Conservation (phyloP, 2,797 vertebrate species). For the Ctenopoma multispine region DNA sequence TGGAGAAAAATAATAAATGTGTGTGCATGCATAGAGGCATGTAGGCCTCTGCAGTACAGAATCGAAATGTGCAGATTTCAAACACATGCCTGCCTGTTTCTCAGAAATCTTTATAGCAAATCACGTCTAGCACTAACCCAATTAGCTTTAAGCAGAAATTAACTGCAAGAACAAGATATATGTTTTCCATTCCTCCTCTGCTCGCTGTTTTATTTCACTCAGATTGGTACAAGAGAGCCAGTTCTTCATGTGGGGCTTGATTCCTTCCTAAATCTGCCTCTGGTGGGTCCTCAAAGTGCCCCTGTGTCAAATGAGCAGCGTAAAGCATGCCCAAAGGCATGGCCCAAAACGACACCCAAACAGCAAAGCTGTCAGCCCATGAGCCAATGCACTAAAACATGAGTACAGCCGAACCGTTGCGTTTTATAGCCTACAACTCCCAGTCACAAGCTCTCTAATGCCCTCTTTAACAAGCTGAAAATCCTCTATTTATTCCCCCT, state of each 20-base stretch:
- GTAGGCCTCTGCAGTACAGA: constrained; percentile 46
- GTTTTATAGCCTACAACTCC: constrained; percentile 80
- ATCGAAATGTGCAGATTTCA: constrained; percentile 70
- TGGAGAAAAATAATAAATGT: constrained; percentile 60
- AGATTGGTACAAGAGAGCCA: constrained; percentile 36
- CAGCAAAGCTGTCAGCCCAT: constrained; percentile 77
- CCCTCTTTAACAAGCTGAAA: constrained; percentile 85
- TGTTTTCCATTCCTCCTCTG: constrained; percentile 46
- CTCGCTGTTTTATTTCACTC: constrained; percentile 62
- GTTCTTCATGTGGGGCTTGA: constrained; percentile 48
- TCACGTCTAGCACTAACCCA: constrained; percentile 53
- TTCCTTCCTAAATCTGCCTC: constrained; percentile 70
- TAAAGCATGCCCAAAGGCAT: constrained; percentile 72
- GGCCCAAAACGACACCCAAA: constrained; percentile 73
- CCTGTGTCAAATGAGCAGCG: constrained; percentile 74
- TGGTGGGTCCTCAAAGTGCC: constrained; percentile 68
- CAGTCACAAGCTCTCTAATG: constrained; percentile 83
- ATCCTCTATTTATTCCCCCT: constrained; percentile 79
- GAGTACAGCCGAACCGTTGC: constrained; percentile 72
- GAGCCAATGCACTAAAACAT: constrained; percentile 81
- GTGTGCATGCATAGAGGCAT: constrained; percentile 40
- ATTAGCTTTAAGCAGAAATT: constrained; percentile 55
- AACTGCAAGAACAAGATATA: constrained; percentile 35
- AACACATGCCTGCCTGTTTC: constrained; percentile 68
- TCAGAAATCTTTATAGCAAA: constrained; percentile 57